Evolutionary conservation across 2,888 invertebrate genomes (phyloP).

Genomic region (Venusia cambrica): DNA sequence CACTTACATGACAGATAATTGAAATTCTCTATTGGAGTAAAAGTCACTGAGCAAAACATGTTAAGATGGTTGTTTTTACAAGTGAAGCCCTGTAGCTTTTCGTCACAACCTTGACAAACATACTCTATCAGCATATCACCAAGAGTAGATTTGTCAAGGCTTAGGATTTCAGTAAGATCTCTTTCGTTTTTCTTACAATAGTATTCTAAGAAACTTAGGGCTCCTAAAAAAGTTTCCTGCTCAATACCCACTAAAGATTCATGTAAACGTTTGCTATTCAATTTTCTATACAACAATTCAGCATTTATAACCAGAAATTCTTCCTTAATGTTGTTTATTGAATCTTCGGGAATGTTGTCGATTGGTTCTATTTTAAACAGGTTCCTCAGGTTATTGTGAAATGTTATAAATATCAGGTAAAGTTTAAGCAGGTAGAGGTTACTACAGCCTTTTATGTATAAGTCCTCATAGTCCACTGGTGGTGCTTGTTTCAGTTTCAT

Average conservation of each 20-base stretch:
- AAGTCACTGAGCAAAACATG: constrained; percentile 59
- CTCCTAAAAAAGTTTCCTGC: constrained; percentile 42
- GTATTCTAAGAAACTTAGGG: constrained; percentile 50
- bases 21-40: constrained; percentile 52
- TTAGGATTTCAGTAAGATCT: constrained; percentile 30
- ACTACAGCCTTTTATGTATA: constrained; percentile 40
- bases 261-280: constrained; percentile 35
- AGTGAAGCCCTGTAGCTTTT: constrained; percentile 44
- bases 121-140: constrained; percentile 33
- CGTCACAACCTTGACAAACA: constrained; percentile 61
- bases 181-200: constrained; percentile 49
- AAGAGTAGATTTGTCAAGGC: constrained; percentile 31
- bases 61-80: constrained; percentile 58
- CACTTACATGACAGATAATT: constrained; percentile 56
- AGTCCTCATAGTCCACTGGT: constrained; percentile 37
- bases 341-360: constrained; percentile 45
- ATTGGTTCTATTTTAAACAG: constrained; percentile 34
- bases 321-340: constrained; percentile 49
- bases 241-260: constrained; percentile 37
- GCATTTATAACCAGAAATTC: constrained; percentile 53
- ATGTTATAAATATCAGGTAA: constrained; percentile 47
- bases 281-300: constrained; percentile 33
- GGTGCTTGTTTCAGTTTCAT: constrained; percentile 53
- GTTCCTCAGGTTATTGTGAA: constrained; percentile 42
- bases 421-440: constrained; percentile 58